These are phyloP conservation scores for Loxodonta africana DNA, from an alignment of 2,113 vertebrate species.

Conservation along the genomic window DNA sequence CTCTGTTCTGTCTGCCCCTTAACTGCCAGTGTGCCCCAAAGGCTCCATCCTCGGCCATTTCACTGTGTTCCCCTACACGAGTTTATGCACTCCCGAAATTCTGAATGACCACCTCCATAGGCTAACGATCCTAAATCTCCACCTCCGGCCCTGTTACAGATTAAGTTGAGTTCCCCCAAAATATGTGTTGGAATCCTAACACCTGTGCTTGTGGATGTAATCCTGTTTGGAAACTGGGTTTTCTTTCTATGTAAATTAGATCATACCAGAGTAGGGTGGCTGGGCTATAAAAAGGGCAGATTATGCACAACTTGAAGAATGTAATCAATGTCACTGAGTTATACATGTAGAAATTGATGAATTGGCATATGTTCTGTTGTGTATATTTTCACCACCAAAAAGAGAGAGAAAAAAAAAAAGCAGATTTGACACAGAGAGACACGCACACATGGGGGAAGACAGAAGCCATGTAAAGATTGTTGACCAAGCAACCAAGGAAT, in stretches of 20 bases:
- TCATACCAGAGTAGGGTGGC: background rate
- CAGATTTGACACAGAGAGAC: background rate
- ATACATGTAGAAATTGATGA: background rate
- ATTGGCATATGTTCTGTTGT: background rate
- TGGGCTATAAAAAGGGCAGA: background rate
- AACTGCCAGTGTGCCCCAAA: no score
- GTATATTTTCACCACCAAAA: background rate
- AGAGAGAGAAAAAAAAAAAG: background rate
- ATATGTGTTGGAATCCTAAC: background rate
- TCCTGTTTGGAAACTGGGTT: no score
- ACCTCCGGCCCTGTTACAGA: background rate
- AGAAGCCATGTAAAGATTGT: background rate
- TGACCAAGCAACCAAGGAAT: background rate
- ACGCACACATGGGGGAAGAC: background rate
- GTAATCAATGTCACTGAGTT: background rate
- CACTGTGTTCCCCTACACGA: rapidly evolving
- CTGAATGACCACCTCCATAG: background rate
- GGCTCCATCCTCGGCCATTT: background rate
- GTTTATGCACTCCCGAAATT: background rate
- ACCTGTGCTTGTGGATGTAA: background rate
- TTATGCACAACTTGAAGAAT: background rate
- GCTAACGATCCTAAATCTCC: rapidly evolving
- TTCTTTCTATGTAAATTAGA: background rate
- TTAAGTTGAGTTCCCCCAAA: background rate
- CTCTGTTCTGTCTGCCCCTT: background rate